Base-by-base conservation (phyloP, 2,113 vertebrate genomes). In the Alaudala cheleensis region DNA sequence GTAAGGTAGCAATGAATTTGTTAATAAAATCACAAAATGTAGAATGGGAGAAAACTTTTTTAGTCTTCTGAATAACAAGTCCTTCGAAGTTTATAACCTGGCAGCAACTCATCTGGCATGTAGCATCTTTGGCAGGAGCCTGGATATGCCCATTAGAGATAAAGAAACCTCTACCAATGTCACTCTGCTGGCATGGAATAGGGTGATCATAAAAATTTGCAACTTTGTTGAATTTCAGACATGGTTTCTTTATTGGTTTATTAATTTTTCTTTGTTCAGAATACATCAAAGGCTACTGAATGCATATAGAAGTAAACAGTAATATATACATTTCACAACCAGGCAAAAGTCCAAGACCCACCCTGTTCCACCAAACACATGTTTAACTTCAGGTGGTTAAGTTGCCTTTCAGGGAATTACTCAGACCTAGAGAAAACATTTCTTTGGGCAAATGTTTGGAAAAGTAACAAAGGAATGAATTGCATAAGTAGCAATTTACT, bases 51-150 rank as follows among this genome's bases (percentile, higher is more conserved):
- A 22, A 79, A 86, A 81, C 39, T 80, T 44, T 92, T 92, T 90
- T 91, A 79, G 49, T 85, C 34, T 24, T 72, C 71, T 88, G 53
- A 49, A 90, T 81, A 79, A 84, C 44, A 94, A 91, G 83, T 64
- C 71, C 69, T 86, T 83, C 17, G 1, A 92, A 86, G 89, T 95
- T 91, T 94, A 81, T 81, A 60, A 65, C 14, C 77, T 93, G 96
- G 86, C 85, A 90, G 42, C 34, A 76, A 19, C 58, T 96, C 66
- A 66, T 67, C 49, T 94, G 95, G 92, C 81, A 54, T 2, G 1
- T n/a, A 83, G 28, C 18, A 33, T 42, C 50, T 74, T 95, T 95
- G 92, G 67, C 78, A 88, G 69, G 44, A 90, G 13, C n/a, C 24
- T 69, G 60, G 14, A 70, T 92, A 47, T 83, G n/a, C 25, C 71